Percentiles rank a stretch among this genome's conserved stretches.
Evolutionary conservation across 2,113 vertebrate species (phyloP).

Genomic region (Protobothrops flavoviridis): DNA sequence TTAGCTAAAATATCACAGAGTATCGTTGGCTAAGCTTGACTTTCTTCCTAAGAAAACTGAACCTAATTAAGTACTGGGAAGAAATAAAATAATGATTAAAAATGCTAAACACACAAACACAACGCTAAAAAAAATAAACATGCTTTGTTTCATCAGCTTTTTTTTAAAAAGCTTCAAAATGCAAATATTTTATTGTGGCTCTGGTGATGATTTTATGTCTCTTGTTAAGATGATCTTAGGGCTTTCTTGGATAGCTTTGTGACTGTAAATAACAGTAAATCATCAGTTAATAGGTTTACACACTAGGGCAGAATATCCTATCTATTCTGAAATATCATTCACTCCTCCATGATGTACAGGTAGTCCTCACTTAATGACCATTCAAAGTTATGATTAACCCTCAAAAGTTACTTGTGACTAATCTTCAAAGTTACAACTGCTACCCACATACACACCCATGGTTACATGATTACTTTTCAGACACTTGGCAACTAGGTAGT

Average conservation of each 20-base stretch:
- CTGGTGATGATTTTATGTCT: background rate
- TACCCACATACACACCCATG: background rate
- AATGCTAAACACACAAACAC: background rate
- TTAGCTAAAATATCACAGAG: background rate
- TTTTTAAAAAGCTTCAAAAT: background rate
- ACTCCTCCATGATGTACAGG: background rate
- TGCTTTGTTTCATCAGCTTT: background rate
- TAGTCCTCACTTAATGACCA: background rate
- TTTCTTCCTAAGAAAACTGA: background rate
- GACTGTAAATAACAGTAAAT: too few relatives aligned
- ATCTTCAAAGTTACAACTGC: background rate
- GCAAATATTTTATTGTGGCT: background rate
- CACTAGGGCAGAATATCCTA: background rate
- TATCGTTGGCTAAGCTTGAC: background rate
- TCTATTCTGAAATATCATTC: background rate
- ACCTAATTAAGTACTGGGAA: background rate
- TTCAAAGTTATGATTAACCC: background rate
- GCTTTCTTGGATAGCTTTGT: background rate
- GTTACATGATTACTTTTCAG: background rate
- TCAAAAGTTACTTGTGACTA: background rate
- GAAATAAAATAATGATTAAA: background rate
- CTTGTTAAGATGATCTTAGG: background rate
- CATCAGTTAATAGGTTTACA: background rate
- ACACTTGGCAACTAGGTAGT: background rate
- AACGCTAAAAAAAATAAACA: background rate